Evolutionary conservation across 2,113 vertebrate species (phyloP).

Genomic region (Antigone vipio): DNA sequence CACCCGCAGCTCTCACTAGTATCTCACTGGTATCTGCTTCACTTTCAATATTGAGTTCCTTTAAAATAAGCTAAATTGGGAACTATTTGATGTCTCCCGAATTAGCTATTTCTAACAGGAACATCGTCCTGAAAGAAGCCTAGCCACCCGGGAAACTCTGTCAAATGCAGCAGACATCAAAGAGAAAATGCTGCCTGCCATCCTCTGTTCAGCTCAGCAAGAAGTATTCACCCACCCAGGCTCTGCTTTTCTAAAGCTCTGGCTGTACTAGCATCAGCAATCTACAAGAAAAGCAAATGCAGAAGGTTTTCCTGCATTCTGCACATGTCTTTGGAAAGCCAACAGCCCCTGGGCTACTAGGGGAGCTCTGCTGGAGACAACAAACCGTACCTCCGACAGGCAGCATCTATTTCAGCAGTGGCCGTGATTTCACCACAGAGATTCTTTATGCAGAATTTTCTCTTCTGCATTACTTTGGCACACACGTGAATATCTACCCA

Average conservation of each 20-base stretch:
- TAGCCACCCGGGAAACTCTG: slow-evolving; percentile 36
- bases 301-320: not conserved
- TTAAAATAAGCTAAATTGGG: slow-evolving; percentile 36
- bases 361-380: not conserved
- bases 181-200: not conserved
- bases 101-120: slow-evolving; percentile 43
- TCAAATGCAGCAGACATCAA: slow-evolving; percentile 45
- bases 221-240: not conserved
- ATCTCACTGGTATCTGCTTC: not conserved
- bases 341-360: not conserved
- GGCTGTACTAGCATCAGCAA: not conserved
- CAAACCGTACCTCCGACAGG: not conserved
- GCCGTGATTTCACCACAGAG: not conserved
- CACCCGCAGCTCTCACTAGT: not conserved
- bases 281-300: not conserved
- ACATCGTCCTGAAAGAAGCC: not conserved
- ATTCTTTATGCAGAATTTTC: not conserved
- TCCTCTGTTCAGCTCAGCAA: not conserved
- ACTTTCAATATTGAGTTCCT: slow-evolving; percentile 30
- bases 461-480: not conserved
- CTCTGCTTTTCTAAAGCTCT: not conserved
- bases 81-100: slow-evolving; percentile 42
- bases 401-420: not conserved
- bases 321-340: not conserved
- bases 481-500: not conserved